Evolutionary conservation across 2,797 vertebrate species (phyloP), one percentile per base, ranked within the genome.

Genomic region (Hippopotamyrus pictus): DNA sequence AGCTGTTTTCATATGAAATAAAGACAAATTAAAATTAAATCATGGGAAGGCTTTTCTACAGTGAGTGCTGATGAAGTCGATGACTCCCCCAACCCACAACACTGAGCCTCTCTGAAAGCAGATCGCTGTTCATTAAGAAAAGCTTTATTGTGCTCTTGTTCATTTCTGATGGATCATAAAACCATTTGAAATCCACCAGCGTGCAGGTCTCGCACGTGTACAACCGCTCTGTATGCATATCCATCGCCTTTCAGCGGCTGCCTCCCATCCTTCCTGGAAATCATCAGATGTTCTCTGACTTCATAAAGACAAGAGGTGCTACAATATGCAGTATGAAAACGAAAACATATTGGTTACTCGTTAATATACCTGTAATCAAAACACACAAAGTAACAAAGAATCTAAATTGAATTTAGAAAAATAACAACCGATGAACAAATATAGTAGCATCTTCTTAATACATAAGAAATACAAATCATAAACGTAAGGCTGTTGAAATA

Each of bases 81-180:
- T 9, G 9, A 25, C 29, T 44, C 25, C 41, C 29, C 25, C 25
- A 1, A 19, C 29, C n/a, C 83, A 86, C 41, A 25, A 41, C 41
- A 87, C 50, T 29, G 83, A 62, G 59, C 25, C 19, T 50, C 48
- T 84, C 41, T 90, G 69, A 65, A 88, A 89, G 7, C 37, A 83
- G 73, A 88, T 90, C 87, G 37, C 87, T 50, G 82, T 92, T 91
- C 46, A 90, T 90, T 92, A 90, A 90, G 92, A 91, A 93, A 93
- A 91, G 93, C 92, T 93, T 96, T 96, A 96, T 96, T 96, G 96
- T 97, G 96, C 96, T 97, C 95, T 95, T 90, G 86, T 96, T 95
- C 92, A 95, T 94, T 93, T 93, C 95, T 92, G 93, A 94, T 95
- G 95, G 91, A 93, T 91, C 90, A 88, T 76, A 90, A 91, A 92